These are phyloP conservation scores for Xanthostigma xanthostigma DNA, from an alignment of 2,888 invertebrate species.

Conservation along the genomic window DNA sequence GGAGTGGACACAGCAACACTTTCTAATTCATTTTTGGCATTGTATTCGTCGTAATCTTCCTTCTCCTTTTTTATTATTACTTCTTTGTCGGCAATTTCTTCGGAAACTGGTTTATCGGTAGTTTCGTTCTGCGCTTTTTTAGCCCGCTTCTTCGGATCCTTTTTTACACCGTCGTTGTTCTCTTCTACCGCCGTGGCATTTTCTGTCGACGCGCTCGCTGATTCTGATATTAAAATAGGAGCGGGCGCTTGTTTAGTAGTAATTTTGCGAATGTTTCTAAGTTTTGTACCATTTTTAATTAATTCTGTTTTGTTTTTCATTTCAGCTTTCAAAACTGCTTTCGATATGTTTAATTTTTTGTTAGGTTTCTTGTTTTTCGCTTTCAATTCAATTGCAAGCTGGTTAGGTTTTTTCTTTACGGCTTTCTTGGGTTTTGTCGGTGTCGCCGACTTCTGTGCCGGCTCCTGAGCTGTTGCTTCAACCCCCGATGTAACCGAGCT, in stretches of 20 bases:
- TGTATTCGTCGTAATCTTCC: conserved; percentile 3
- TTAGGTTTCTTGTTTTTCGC: conserved; percentile 17
- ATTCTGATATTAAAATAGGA: no score
- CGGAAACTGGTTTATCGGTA: not conserved
- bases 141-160: conserved; percentile 12
- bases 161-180: conserved; percentile 12
- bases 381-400: conserved; percentile 18
- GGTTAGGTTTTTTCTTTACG: conserved; percentile 6
- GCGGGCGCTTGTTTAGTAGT: not conserved
- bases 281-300: not conserved
- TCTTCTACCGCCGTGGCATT: conserved; percentile 16
- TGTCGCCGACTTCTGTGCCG: conserved; percentile 9
- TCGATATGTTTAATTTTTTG: conserved; percentile 18
- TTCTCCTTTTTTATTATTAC: conserved; percentile 14
- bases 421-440: conserved; percentile 3
- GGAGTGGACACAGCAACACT: conserved; percentile 17
- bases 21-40: conserved; percentile 2
- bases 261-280: not conserved
- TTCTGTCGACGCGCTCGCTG: not conserved
- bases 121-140: conserved; percentile 8
- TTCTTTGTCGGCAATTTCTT: no score
- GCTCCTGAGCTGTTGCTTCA: conserved; percentile 13
- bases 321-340: conserved; percentile 8
- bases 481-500: conserved; percentile 14
- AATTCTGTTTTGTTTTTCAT: not conserved